Evolutionary conservation across 2,113 vertebrate species (phyloP).

Genomic region (Gambusia affinis): DNA sequence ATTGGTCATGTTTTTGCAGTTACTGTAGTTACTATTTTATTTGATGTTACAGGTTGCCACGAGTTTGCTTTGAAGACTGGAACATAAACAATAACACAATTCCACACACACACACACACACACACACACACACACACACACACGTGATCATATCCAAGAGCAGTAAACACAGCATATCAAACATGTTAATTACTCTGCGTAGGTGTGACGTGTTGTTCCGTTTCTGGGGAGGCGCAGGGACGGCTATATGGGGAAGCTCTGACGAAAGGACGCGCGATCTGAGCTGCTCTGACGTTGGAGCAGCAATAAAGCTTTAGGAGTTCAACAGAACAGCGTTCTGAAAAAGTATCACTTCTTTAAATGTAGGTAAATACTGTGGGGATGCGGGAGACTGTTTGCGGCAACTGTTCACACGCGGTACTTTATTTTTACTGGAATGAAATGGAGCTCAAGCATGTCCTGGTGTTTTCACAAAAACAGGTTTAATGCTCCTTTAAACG

Average conservation of each 20-base stretch:
- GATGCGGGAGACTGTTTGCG: background rate
- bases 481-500: slow-evolving; percentile 19
- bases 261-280: background rate
- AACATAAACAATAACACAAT: background rate
- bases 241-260: background rate
- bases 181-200: too few species aligned
- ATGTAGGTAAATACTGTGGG: background rate
- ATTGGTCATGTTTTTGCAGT: too few species aligned
- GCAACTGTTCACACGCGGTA: background rate
- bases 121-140: too few species aligned
- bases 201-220: background rate
- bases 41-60: background rate
- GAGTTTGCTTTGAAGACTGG: background rate
- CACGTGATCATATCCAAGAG: background rate
- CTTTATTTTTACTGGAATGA: background rate
- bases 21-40: background rate
- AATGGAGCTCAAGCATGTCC: slow-evolving; percentile 2
- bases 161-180: background rate
- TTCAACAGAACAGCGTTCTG: background rate
- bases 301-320: background rate
- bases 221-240: background rate
- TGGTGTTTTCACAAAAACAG: slow-evolving; percentile 9
- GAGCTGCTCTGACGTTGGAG: background rate
- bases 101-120: too few species aligned
- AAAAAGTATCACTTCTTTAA: background rate